These are phyloP conservation scores for Pangasius macronema DNA, from an alignment of 2,797 vertebrate genomes.

Conservation along the genomic window DNA sequence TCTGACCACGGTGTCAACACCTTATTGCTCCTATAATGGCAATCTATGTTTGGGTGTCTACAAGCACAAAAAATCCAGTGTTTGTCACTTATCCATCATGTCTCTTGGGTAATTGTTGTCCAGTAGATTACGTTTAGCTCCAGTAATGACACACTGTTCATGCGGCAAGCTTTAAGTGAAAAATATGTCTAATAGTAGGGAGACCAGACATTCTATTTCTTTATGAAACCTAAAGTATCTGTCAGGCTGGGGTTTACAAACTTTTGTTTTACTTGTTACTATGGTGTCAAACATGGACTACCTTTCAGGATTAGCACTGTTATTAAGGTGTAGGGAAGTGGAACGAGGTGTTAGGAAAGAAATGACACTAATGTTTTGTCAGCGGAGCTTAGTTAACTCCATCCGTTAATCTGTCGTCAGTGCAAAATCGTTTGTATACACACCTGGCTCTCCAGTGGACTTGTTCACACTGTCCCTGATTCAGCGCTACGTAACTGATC, in stretches of 20 bases:
- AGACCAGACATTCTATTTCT: constrained; percentile 9
- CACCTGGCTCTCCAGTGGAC: neutral
- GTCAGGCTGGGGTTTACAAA: neutral
- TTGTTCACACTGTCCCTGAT: neutral
- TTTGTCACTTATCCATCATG: neutral
- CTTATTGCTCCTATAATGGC: neutral
- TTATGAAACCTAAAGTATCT: neutral
- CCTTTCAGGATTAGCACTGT: constrained; percentile 5
- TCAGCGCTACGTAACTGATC: neutral
- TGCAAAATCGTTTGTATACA: neutral
- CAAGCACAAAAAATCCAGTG: neutral
- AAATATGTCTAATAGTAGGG: neutral
- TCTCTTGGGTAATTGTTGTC: neutral
- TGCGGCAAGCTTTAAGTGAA: neutral
- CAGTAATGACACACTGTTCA: neutral
- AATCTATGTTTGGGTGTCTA: constrained; percentile 10
- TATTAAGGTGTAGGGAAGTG: neutral
- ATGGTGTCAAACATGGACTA: neutral
- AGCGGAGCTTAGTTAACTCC: neutral
- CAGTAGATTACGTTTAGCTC: neutral
- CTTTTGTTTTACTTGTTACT: neutral
- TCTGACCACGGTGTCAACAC: neutral
- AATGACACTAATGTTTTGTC: constrained; percentile 14
- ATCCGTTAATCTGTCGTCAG: neutral
- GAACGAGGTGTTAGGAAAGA: neutral